These are phyloP conservation scores for Rhodeus uyekii DNA, from an alignment of 2,797 vertebrate genomes.

Conservation along the genomic window DNA sequence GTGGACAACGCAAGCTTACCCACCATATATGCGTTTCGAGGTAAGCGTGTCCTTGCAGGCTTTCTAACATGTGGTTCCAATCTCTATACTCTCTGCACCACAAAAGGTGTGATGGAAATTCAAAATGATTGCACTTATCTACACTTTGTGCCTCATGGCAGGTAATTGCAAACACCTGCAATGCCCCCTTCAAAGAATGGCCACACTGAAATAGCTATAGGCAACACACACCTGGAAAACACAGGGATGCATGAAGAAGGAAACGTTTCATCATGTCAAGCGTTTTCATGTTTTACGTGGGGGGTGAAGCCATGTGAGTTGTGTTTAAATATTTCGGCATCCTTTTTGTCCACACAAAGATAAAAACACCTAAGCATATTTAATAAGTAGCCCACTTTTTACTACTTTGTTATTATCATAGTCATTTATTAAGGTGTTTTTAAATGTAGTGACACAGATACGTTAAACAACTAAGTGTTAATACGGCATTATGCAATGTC, in stretches of 20 bases:
- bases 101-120: slow-evolving; percentile 85
- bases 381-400: background rate
- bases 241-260: slow-evolving; percentile 28
- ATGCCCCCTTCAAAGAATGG: slow-evolving; percentile 72
- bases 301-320: slow-evolving; percentile 1
- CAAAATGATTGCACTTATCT: slow-evolving; percentile 82
- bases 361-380: background rate
- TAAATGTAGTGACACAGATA: background rate
- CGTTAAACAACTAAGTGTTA: background rate
- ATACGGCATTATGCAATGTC: background rate
- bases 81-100: slow-evolving; percentile 69
- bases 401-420: background rate
- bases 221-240: slow-evolving; percentile 72
- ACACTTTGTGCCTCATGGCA: slow-evolving; percentile 82
- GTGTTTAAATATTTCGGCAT: slow-evolving; percentile 15
- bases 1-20: background rate
- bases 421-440: background rate
- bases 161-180: slow-evolving; percentile 84
- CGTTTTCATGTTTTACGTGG: background rate
- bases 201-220: slow-evolving; percentile 77
- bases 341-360: background rate
- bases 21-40: background rate
- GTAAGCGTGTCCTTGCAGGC: slow-evolving; percentile 26
- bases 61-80: slow-evolving; percentile 74
- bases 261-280: slow-evolving; percentile 42